Conservation (phyloP, 2,797 vertebrate species). For the Mus spretus region DNA sequence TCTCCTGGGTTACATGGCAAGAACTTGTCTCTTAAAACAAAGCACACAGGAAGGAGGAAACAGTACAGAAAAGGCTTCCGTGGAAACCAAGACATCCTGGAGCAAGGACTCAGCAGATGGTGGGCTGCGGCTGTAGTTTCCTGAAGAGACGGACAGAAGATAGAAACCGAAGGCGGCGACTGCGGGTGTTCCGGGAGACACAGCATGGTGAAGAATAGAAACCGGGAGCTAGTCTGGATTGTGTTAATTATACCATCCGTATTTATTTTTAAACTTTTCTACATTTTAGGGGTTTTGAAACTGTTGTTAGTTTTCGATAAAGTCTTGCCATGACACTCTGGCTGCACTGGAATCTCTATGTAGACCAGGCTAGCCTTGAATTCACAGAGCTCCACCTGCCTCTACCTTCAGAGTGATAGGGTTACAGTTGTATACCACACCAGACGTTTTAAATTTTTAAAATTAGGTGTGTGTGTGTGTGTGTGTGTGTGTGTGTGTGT, state of each 20-base stretch:
- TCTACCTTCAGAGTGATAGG: neutral
- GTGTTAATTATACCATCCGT: neutral
- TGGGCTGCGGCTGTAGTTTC: neutral
- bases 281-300: neutral
- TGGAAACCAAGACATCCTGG: constrained; percentile 16
- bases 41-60: neutral
- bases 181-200: neutral
- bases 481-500: no score
- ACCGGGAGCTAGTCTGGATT: neutral
- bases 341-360: neutral
- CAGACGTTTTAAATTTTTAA: neutral
- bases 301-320: neutral
- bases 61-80: constrained; percentile 1
- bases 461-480: neutral
- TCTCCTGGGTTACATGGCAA: neutral
- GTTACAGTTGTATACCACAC: neutral
- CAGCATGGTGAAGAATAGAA: neutral
- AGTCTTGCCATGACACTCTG: neutral
- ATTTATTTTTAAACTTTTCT: neutral
- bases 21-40: neutral
- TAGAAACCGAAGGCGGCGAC: neutral
- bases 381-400: neutral
- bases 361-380: neutral
- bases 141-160: neutral
- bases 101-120: constrained; percentile 6